Conservation (phyloP, 2,888 invertebrate species). For the Furcula furcula region DNA sequence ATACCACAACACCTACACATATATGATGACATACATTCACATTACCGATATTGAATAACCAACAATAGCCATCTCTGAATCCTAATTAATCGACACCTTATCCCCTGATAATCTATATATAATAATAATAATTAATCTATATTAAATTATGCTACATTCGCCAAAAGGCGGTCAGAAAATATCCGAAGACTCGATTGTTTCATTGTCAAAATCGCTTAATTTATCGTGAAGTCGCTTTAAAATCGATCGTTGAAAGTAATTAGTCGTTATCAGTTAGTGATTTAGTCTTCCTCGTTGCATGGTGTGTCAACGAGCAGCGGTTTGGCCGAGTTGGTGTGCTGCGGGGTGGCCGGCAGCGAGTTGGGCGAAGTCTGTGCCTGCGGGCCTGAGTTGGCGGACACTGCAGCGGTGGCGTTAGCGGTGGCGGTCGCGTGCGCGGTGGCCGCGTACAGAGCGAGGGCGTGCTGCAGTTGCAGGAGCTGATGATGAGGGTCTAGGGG, state of each 20-base stretch:
- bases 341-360: constrained; percentile 47
- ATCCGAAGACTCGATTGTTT: constrained; percentile 48
- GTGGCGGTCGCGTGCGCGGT: constrained; percentile 71
- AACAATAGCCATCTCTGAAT: constrained; percentile 71
- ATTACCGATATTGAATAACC: constrained; percentile 65
- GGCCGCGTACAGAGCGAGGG: constrained; percentile 71
- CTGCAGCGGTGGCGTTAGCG: constrained; percentile 55
- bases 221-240: constrained; percentile 38
- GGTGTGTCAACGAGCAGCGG: constrained; percentile 73
- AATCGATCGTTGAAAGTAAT: constrained; percentile 15
- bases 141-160: constrained; percentile 69
- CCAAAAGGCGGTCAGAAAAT: constrained; percentile 68
- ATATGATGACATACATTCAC: constrained; percentile 61
- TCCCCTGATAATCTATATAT: constrained; percentile 66
- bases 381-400: constrained; percentile 39
- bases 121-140: constrained; percentile 52
- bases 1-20: constrained; percentile 59
- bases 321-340: constrained; percentile 58
- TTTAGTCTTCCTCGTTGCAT: constrained; percentile 71
- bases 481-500: constrained; percentile 74
- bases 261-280: constrained; percentile 1
- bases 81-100: constrained; percentile 66
- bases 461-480: constrained; percentile 73
- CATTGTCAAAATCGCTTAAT: constrained; percentile 40
- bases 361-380: constrained; percentile 54